Percentiles rank a stretch among this genome's conserved stretches.
phyloP scores from a whole-genome alignment of 2,113 vertebrate genomes.

The Campylorhamphus procurvoides region DNA sequence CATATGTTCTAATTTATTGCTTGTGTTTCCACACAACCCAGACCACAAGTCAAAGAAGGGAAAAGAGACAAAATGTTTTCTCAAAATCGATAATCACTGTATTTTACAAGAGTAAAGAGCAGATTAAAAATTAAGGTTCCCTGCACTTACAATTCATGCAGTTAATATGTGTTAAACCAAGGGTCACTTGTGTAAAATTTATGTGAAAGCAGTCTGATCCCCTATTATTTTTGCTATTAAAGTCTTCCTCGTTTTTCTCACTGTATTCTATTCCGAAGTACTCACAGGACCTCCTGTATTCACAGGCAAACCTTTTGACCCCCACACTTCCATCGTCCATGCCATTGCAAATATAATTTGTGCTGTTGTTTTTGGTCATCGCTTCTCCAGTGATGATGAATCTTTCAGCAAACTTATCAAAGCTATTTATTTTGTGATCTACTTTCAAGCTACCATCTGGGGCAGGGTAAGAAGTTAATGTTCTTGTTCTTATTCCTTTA shows the following conservation, averaged over 20 bases:
- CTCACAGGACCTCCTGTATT: background rate
- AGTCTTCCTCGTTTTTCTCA: background rate
- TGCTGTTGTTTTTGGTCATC: slow-evolving; percentile 49
- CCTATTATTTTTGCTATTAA: background rate
- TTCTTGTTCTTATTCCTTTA: background rate
- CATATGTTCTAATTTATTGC: background rate
- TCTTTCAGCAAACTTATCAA: slow-evolving; percentile 64
- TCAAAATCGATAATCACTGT: background rate
- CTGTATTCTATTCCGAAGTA: background rate
- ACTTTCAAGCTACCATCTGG: slow-evolving; percentile 58
- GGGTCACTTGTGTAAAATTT: background rate
- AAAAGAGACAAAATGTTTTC: background rate
- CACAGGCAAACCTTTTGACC: slow-evolving; percentile 64
- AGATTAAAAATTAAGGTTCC: background rate
- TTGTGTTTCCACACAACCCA: background rate
- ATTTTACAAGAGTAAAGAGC: background rate
- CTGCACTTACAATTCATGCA: background rate
- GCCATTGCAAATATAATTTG: slow-evolving; percentile 58
- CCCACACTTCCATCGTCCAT: background rate
- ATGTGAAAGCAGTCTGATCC: background rate
- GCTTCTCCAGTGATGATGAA: slow-evolving; percentile 50
- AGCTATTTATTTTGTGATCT: slow-evolving; percentile 56
- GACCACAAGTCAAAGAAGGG: background rate
- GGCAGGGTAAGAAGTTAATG: slow-evolving; percentile 44
- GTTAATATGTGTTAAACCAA: background rate